These are phyloP conservation scores for Unio delphinus DNA, from an alignment of 2,888 invertebrate species.

Conservation along the genomic window DNA sequence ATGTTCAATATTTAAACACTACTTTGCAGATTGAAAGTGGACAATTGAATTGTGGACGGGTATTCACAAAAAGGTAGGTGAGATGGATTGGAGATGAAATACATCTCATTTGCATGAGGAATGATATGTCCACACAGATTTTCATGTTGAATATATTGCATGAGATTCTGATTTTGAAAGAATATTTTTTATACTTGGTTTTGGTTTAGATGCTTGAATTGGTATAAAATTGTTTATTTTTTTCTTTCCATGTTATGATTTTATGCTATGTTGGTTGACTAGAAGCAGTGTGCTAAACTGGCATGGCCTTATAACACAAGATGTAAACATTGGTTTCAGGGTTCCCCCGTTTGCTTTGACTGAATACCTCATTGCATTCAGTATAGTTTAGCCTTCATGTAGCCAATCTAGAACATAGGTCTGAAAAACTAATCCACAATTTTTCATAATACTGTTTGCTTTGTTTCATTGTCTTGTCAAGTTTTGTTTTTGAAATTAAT, in stretches of 20 bases:
- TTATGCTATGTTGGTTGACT: slow-evolving; percentile 46
- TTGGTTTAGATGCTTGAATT: slow-evolving; percentile 48
- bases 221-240: slow-evolving; percentile 45
- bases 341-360: slow-evolving; percentile 45
- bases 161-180: slow-evolving; percentile 44
- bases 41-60: slow-evolving; percentile 30
- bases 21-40: slow-evolving; percentile 38
- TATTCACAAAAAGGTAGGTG: slow-evolving; percentile 34
- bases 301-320: slow-evolving; percentile 47
- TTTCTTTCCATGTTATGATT: slow-evolving; percentile 47
- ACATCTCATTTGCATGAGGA: slow-evolving; percentile 47
- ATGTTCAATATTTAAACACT: no score
- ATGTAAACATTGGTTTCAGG: slow-evolving; percentile 38
- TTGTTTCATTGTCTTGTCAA: no score
- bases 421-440: slow-evolving; percentile 34
- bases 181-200: slow-evolving; percentile 47
- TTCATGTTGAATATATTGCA: slow-evolving; percentile 46
- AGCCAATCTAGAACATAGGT: slow-evolving; percentile 43
- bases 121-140: slow-evolving; percentile 46
- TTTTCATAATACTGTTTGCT: no score
- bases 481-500: no score
- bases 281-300: slow-evolving; percentile 47
- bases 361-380: slow-evolving; percentile 36
- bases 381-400: slow-evolving; percentile 32
- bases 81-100: slow-evolving; percentile 34